These are phyloP conservation scores for Diuraphis noxia DNA, from an alignment of 1,140 invertebrate species.

Conservation along the genomic window DNA sequence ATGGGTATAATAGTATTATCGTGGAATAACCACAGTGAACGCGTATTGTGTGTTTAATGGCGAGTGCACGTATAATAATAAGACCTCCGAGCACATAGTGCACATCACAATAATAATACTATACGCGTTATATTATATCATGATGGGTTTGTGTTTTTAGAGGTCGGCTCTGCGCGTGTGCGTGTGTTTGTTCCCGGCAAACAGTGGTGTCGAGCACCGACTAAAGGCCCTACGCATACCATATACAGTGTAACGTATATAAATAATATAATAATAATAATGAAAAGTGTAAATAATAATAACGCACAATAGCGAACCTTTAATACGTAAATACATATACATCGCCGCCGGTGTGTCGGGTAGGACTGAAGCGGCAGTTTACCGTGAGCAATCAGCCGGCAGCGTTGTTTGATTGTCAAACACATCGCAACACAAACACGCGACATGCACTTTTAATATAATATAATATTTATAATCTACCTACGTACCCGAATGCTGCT, in stretches of 20 bases:
- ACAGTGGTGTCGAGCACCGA: neutral
- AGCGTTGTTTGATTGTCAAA: constrained; percentile 19
- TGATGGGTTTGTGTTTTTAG: constrained; percentile 4
- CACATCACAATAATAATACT: neutral
- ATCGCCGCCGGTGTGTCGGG: neutral
- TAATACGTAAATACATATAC: neutral
- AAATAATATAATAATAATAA: constrained; percentile 1
- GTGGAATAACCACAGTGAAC: neutral
- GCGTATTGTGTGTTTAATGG: neutral
- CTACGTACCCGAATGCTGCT: neutral
- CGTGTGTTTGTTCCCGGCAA: constrained; percentile 22
- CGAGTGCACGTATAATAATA: neutral
- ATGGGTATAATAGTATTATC: neutral
- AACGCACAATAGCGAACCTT: neutral
- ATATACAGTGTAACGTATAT: neutral
- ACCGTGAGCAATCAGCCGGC: neutral
- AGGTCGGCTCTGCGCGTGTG: neutral
- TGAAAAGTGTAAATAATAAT: neutral
- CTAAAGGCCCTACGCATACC: neutral
- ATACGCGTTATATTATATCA: neutral
- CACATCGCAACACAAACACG: neutral
- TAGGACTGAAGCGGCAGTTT: neutral
- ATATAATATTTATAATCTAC: neutral
- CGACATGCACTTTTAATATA: neutral
- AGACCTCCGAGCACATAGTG: neutral